Base-by-base conservation (phyloP, 2,797 vertebrate genomes). In the Toxotes lorentzi region DNA sequence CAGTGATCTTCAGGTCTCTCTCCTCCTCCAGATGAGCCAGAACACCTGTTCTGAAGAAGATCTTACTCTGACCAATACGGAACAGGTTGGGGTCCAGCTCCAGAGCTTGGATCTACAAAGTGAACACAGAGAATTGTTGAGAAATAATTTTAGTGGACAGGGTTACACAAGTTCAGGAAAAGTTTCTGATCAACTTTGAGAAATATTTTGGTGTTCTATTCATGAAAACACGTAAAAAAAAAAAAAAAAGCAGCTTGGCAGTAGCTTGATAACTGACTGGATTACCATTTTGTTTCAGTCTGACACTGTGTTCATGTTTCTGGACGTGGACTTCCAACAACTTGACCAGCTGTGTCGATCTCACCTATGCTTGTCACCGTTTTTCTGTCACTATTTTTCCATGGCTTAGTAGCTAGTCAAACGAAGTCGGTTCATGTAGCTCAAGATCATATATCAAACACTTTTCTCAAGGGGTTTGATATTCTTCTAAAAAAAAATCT, bases 61-160 rank as follows among this genome's bases (percentile, higher is more conserved):
- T 99, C 93, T 99, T 99, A 93, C 98, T 99, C 93, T 99, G 98
- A 67, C 98, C 98, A 56, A 99, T 99, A 56, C 98, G 95, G 91
- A 97, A 99, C 51, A 99, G 92, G 91, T 99, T 99, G 32, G 96
- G 93, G 57, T 99, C 98, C 86, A 99, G 76, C 88, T 99, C 98
- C 84, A 99, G 93, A 41, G 97, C 97, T 87, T 96, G 95, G 83
- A 99, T 99, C 98, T 99, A 75, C 54, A 64, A 51, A 69, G 11
- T 14, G 0, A 40, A 80, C 30, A 77, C 70, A 19, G 10, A 23
- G 51, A 47, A 7, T 60, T 50, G 8, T 0, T 66, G 24, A 59
- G 13, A 58, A 58, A 63, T 41, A 24, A 70, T 1, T 11, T 45
- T 1, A 1, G 34, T 14, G 17, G 14, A 1, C 17, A 56, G 21